These are phyloP conservation scores for Noctilio leporinus DNA, from an alignment of 2,113 vertebrate genomes.

Conservation along the genomic window DNA sequence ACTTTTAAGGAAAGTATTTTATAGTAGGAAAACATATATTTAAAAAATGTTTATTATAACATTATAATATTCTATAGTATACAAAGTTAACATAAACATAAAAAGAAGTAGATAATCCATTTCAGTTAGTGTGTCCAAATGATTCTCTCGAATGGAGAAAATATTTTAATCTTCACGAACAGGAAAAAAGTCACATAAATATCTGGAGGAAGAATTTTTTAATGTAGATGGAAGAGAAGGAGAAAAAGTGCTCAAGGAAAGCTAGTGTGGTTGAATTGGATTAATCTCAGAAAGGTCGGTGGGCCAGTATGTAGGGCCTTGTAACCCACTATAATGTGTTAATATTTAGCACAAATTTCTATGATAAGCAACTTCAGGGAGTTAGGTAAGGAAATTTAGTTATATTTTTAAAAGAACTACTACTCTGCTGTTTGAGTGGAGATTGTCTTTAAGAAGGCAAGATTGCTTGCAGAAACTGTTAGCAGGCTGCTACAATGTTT, in stretches of 20 bases:
- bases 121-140: background rate
- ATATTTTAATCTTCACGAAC: background rate
- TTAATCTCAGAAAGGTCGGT: background rate
- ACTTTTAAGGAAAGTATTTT: background rate
- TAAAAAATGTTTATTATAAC: background rate
- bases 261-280: background rate
- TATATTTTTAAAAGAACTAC: background rate
- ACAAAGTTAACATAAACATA: background rate
- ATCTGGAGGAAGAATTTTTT: background rate
- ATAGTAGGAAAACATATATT: background rate
- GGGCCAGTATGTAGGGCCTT: background rate
- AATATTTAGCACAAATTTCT: background rate
- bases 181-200: background rate
- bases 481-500: background rate
- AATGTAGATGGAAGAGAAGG: background rate
- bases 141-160: background rate
- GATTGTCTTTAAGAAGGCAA: background rate
- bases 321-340: background rate
- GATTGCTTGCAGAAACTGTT: background rate
- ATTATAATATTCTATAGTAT: background rate
- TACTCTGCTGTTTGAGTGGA: background rate
- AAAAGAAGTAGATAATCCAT: background rate
- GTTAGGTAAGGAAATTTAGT: background rate
- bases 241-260: background rate
- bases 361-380: background rate